Conservation (phyloP, 2,797 vertebrate species). For the Bradypus variegatus region DNA sequence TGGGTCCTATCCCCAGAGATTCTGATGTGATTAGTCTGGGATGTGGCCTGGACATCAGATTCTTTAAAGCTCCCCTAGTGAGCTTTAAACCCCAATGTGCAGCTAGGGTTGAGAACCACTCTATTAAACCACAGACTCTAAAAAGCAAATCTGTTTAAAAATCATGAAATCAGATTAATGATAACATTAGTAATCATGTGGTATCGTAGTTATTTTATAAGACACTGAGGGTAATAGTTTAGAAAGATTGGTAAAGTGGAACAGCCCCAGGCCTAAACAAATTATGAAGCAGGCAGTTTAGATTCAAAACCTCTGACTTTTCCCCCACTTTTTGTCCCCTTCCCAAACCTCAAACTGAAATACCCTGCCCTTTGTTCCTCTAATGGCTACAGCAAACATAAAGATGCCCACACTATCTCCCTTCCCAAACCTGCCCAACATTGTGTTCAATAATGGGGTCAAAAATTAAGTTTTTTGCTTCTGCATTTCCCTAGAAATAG, state of each 20-base stretch:
- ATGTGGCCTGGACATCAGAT: background rate
- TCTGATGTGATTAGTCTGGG: background rate
- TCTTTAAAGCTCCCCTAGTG: background rate
- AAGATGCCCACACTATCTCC: background rate
- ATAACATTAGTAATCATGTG: background rate
- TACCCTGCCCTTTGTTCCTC: background rate
- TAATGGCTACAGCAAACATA: background rate
- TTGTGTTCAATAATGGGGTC: conserved; percentile 7
- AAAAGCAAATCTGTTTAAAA: conserved; percentile 26
- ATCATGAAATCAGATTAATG: background rate
- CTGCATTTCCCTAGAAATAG: conserved; percentile 18
- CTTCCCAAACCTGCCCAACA: background rate
- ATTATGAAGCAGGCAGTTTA: background rate
- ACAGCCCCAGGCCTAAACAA: background rate
- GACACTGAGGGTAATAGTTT: background rate
- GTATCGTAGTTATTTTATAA: background rate
- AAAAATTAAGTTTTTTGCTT: conserved; percentile 41
- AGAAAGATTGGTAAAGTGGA: background rate
- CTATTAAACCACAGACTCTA: background rate
- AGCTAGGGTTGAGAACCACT: background rate
- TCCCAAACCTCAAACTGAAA: background rate
- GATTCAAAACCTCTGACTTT: background rate
- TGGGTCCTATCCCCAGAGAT: background rate
- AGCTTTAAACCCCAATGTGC: background rate
- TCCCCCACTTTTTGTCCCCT: background rate